A percentile compares a stretch with the other conserved stretches of the same genome.
Conservation (phyloP, 2,888 invertebrate genomes). For the Scaptomyza reducta region DNA sequence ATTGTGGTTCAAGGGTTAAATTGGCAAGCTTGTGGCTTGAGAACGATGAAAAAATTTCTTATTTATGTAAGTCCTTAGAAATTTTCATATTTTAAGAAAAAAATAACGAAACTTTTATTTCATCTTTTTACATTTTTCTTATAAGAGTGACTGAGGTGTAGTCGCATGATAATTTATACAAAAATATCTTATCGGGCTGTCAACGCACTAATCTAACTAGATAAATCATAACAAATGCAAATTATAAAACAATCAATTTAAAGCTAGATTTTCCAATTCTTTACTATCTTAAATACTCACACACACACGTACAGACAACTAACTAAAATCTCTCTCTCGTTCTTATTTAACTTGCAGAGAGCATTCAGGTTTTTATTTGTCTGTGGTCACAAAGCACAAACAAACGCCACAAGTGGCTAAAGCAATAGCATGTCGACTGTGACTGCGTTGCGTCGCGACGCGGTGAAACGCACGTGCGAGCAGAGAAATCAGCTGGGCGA, state of each 20-base stretch:
- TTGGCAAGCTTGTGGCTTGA: neutral
- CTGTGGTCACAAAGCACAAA: constrained; percentile 11
- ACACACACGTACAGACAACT: constrained; percentile 13
- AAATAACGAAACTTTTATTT: neutral
- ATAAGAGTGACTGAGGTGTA: too few species aligned
- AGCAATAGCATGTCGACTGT: constrained; percentile 11
- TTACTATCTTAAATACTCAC: constrained; percentile 2
- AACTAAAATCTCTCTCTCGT: constrained; percentile 8
- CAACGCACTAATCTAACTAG: constrained; percentile 32
- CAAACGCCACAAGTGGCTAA: constrained; percentile 59
- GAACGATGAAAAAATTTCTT: neutral
- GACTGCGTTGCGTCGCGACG: constrained; percentile 6
- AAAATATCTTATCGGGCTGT: constrained; percentile 38
- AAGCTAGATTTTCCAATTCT: constrained; percentile 26
- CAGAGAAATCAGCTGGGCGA: constrained; percentile 52
- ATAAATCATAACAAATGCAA: constrained; percentile 41
- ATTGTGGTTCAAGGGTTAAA: constrained; percentile 4
- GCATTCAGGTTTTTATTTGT: neutral
- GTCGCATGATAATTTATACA: neutral
- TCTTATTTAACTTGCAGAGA: neutral
- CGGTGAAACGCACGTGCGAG: constrained; percentile 46
- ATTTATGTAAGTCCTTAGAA: neutral
- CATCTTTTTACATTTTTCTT: neutral
- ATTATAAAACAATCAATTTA: constrained; percentile 54
- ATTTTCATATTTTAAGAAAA: neutral